Percentiles rank a stretch among this genome's conserved stretches.
Evolutionary conservation across 2,113 vertebrate species (phyloP).

Genomic region (Excalfactoria chinensis): DNA sequence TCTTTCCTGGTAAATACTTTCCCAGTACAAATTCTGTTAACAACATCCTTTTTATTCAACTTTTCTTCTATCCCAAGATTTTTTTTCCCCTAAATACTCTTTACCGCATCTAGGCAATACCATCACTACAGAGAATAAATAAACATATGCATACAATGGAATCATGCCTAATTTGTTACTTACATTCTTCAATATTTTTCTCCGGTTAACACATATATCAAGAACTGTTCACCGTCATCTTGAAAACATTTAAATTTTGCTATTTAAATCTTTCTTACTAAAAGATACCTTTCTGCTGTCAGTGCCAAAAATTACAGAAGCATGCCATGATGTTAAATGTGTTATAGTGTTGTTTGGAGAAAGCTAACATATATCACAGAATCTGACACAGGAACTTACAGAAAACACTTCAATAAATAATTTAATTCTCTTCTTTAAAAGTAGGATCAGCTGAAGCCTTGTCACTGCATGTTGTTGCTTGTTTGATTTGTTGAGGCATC

Average conservation of each 20-base stretch:
- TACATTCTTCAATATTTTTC: not conserved
- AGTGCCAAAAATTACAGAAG: not conserved
- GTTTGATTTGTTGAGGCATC: not conserved
- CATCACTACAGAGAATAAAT: not conserved
- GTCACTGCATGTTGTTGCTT: not conserved
- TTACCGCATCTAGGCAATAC: not conserved
- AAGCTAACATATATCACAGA: not conserved
- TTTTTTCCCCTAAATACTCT: not conserved
- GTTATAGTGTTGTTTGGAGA: not conserved
- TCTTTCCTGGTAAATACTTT: not conserved
- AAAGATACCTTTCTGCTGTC: not conserved
- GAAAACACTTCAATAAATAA: not conserved
- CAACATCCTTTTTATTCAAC: not conserved
- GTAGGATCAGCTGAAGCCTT: not conserved
- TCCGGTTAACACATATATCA: not conserved
- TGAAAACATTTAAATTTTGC: not conserved
- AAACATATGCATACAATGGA: too few relatives aligned
- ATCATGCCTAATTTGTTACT: not conserved
- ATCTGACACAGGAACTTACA: not conserved
- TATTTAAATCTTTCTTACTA: not conserved
- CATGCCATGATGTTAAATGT: fast-evolving
- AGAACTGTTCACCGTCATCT: not conserved
- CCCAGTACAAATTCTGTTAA: not conserved
- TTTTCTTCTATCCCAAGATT: not conserved
- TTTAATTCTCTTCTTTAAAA: not conserved